These are phyloP conservation scores for Spermophilus dauricus DNA, from an alignment of 2,113 vertebrate genomes.

Conservation along the genomic window DNA sequence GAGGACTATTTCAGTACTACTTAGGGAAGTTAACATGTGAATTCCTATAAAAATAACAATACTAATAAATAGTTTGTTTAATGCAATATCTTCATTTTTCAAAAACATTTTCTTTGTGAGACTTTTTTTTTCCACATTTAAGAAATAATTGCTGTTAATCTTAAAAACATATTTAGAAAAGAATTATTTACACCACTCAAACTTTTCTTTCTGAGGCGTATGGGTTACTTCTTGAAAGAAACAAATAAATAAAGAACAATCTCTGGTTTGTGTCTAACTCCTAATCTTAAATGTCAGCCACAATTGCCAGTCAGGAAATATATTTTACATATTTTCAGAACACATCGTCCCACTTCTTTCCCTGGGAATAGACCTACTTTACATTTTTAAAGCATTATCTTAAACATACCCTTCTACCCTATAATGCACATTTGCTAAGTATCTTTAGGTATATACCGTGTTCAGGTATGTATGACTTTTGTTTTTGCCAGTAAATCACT, in stretches of 20 bases:
- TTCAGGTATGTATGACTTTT: conserved; percentile 52
- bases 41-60: conserved; percentile 27
- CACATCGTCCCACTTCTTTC: not conserved
- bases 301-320: conserved; percentile 30
- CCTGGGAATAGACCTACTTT: not conserved
- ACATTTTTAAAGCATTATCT: conserved; percentile 38
- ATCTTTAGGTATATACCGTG: not conserved
- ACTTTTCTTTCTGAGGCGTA: conserved; percentile 41
- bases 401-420: not conserved
- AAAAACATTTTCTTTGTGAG: conserved; percentile 24
- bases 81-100: conserved; percentile 53
- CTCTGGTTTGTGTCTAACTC: conserved; percentile 34
- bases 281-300: not conserved
- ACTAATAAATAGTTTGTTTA: conserved; percentile 46
- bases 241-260: too few relatives aligned
- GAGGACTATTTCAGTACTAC: conserved; percentile 11
- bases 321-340: conserved; percentile 34
- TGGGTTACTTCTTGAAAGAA: not conserved
- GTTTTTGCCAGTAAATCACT: conserved; percentile 47
- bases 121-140: conserved; percentile 70
- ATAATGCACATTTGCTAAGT: conserved; percentile 30
- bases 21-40: conserved; percentile 25
- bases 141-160: conserved; percentile 22
- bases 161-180: not conserved
- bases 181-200: not conserved